Conservation (phyloP, 2,888 invertebrate genomes). For the Carpatolechia fugitivella region DNA sequence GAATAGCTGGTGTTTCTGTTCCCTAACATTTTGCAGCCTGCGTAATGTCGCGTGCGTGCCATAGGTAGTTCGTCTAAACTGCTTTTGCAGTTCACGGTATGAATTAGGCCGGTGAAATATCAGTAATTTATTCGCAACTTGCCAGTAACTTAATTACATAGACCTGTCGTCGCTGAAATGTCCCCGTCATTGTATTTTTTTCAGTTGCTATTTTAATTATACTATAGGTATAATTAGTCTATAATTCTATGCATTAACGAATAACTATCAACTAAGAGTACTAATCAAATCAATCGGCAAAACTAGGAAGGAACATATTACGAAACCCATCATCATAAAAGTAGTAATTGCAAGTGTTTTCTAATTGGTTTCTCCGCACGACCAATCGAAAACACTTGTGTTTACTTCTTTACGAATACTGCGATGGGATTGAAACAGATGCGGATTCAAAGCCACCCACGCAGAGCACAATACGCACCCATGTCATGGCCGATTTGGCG, state of each 20-base stretch:
- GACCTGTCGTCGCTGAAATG: neutral
- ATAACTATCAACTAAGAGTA: neutral
- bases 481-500: conserved; percentile 60
- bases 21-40: conserved; percentile 43
- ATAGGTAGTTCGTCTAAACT: conserved; percentile 47
- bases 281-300: neutral
- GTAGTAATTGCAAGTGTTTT: conserved; percentile 7
- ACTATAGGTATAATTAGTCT: neutral
- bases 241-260: neutral
- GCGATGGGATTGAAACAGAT: conserved; percentile 29
- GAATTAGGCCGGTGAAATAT: conserved; percentile 46
- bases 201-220: neutral
- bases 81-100: conserved; percentile 38
- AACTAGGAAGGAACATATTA: conserved; percentile 12
- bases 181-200: neutral
- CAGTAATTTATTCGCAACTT: conserved; percentile 35
- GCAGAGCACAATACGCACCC: conserved; percentile 36
- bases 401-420: conserved; percentile 5
- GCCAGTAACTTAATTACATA: conserved; percentile 16
- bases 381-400: conserved; percentile 7
- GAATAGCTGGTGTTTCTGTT: conserved; percentile 56
- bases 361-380: conserved; percentile 4
- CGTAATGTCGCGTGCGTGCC: conserved; percentile 70
- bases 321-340: neutral
- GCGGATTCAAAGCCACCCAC: conserved; percentile 35